These are phyloP conservation scores for Meloidogyne hapla DNA, from an alignment of 1,140 invertebrate species.

Conservation along the genomic window DNA sequence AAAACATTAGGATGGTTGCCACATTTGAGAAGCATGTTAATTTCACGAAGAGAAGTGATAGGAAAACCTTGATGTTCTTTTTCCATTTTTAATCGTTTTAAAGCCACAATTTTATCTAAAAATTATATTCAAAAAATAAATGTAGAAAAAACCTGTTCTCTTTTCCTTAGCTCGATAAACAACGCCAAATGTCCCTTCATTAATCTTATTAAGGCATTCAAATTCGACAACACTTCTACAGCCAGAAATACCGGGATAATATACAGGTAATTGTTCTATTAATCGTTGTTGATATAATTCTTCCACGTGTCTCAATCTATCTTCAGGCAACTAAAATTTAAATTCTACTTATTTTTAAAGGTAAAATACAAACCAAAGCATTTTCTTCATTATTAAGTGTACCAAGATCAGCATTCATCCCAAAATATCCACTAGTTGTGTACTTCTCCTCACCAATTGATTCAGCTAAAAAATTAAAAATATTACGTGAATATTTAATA, in stretches of 20 bases:
- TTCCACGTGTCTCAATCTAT: constrained; percentile 32
- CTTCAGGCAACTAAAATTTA: constrained; percentile 54
- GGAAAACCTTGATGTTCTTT: constrained; percentile 99
- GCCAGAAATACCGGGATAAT: constrained; percentile 68
- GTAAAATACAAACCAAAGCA: not conserved
- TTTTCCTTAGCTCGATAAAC: constrained; percentile 94
- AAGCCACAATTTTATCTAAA: constrained; percentile 84
- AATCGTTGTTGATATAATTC: constrained; percentile 35
- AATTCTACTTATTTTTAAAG: too few species aligned
- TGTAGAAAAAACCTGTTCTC: constrained; percentile 72
- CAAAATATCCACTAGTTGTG: not conserved
- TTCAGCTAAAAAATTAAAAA: not conserved
- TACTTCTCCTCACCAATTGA: not conserved
- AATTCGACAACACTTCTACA: constrained; percentile 99
- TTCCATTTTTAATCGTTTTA: constrained; percentile 98
- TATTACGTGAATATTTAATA: too few species aligned
- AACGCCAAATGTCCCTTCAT: constrained; percentile 93
- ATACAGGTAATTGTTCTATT: constrained; percentile 52
- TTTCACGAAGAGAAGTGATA: constrained; percentile 94
- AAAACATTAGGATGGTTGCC: constrained; percentile 93
- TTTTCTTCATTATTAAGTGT: not conserved
- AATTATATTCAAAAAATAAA: not conserved
- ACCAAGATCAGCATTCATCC: not conserved
- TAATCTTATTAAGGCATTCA: constrained; percentile 89
- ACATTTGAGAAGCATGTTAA: constrained; percentile 93